phyloP scores from a whole-genome alignment of 2,113 vertebrate genomes.

The Onychostoma macrolepis region DNA sequence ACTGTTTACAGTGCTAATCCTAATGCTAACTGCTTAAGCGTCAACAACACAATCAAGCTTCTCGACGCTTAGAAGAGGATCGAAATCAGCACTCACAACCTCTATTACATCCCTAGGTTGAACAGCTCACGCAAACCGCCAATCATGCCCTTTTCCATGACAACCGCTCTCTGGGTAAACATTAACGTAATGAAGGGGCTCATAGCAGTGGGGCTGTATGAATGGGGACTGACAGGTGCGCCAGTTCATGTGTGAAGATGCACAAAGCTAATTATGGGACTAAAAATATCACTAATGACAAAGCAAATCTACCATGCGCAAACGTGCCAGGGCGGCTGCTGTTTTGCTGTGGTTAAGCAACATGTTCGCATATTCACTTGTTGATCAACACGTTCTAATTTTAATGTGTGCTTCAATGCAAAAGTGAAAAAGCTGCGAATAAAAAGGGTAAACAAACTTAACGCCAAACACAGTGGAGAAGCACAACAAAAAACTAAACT shows the following conservation, averaged over 20 bases:
- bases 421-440: background rate
- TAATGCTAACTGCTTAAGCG: conserved; percentile 21
- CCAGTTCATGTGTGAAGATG: conserved; percentile 29
- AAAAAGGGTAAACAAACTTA: conserved; percentile 24
- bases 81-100: conserved; percentile 15
- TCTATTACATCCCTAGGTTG: conserved; percentile 22
- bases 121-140: conserved; percentile 49
- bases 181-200: conserved; percentile 53
- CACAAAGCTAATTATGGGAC: conserved; percentile 41
- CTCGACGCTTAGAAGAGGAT: background rate
- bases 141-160: conserved; percentile 53
- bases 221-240: conserved; percentile 43
- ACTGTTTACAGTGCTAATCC: conserved; percentile 37
- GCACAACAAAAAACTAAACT: background rate
- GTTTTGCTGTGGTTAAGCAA: conserved; percentile 7
- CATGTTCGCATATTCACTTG: background rate
- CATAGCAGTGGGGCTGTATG: conserved; percentile 14
- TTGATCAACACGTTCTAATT: background rate
- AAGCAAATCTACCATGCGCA: background rate
- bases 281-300: conserved; percentile 55
- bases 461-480: background rate
- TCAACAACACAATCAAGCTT: conserved; percentile 11
- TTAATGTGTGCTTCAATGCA: background rate
- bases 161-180: conserved; percentile 49
- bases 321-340: background rate